Evolutionary conservation across 2,113 vertebrate species (phyloP).

Genomic region (Holacanthus passer): DNA sequence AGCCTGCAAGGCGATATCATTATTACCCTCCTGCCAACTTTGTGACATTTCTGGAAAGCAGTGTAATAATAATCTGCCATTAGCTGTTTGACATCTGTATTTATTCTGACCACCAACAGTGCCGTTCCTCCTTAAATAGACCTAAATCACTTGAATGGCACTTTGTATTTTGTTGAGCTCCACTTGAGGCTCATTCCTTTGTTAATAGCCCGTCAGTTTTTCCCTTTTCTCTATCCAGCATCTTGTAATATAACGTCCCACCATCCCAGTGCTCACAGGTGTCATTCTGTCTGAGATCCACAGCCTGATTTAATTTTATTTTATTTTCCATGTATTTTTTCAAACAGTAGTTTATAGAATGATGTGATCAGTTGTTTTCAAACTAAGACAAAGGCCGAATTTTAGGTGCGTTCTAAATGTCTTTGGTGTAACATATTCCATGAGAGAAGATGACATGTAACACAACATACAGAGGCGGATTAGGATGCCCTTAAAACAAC

Average conservation of each 20-base stretch:
- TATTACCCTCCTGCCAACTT: constrained; percentile 34
- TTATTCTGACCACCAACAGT: neutral
- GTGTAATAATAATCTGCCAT: constrained; percentile 4
- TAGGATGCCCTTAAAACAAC: neutral
- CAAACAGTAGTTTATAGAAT: neutral
- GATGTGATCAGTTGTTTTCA: neutral
- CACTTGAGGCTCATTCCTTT: neutral
- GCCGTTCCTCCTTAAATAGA: neutral
- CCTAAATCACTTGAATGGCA: neutral
- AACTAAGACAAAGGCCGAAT: too few species aligned
- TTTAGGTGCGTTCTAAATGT: neutral
- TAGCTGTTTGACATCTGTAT: constrained; percentile 14
- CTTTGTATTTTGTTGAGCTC: neutral
- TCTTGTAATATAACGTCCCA: neutral
- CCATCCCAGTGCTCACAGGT: neutral
- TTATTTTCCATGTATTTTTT: neutral
- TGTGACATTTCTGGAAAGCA: constrained; percentile 24
- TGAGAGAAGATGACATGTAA: too few species aligned
- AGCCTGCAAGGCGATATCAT: constrained; percentile 6
- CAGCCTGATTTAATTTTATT: neutral
- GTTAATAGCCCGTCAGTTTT: neutral
- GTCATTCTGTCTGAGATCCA: neutral
- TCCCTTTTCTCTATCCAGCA: neutral
- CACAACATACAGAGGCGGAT: too few species aligned
- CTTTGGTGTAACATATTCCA: too few species aligned